These are phyloP conservation scores for Bellardia bayeri DNA, from an alignment of 2,888 invertebrate species.

Conservation along the genomic window DNA sequence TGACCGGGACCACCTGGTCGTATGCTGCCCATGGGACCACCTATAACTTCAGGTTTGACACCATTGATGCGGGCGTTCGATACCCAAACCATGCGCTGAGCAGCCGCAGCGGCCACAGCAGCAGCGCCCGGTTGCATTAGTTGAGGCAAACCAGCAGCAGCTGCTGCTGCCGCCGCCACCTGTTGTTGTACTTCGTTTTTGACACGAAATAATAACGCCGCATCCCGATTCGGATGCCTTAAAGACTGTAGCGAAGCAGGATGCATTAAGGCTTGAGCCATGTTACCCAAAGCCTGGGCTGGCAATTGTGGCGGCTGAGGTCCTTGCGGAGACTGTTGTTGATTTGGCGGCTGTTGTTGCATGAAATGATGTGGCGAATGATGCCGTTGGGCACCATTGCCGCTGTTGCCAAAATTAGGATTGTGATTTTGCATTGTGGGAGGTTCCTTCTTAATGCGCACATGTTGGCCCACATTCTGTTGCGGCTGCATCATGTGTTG, in stretches of 20 bases:
- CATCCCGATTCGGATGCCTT: conserved; percentile 85
- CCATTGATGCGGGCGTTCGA: conserved; percentile 90
- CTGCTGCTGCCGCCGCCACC: conserved; percentile 79
- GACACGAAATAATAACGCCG: conserved; percentile 83
- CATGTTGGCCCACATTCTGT: conserved; percentile 79
- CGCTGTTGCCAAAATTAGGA: conserved; percentile 73
- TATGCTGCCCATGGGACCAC: conserved; percentile 84
- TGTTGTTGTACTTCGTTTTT: conserved; percentile 84
- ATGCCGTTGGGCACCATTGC: conserved; percentile 75
- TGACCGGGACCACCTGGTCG: conserved; percentile 80
- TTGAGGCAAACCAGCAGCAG: conserved; percentile 79
- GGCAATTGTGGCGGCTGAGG: conserved; percentile 79
- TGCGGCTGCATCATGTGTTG: conserved; percentile 81
- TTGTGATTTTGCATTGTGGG: conserved; percentile 76
- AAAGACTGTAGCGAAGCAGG: conserved; percentile 84
- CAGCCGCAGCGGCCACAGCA: conserved; percentile 81
- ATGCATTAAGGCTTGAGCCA: conserved; percentile 83
- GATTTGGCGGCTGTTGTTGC: conserved; percentile 77
- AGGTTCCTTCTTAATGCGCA: conserved; percentile 83
- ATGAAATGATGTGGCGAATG: conserved; percentile 76
- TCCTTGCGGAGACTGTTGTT: conserved; percentile 79
- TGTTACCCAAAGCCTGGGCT: conserved; percentile 79
- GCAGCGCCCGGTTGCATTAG: conserved; percentile 81
- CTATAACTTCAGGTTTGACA: conserved; percentile 92
- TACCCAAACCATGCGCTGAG: conserved; percentile 85